Evolutionary conservation across 2,113 vertebrate species (phyloP).

Genomic region (Equus przewalskii): DNA sequence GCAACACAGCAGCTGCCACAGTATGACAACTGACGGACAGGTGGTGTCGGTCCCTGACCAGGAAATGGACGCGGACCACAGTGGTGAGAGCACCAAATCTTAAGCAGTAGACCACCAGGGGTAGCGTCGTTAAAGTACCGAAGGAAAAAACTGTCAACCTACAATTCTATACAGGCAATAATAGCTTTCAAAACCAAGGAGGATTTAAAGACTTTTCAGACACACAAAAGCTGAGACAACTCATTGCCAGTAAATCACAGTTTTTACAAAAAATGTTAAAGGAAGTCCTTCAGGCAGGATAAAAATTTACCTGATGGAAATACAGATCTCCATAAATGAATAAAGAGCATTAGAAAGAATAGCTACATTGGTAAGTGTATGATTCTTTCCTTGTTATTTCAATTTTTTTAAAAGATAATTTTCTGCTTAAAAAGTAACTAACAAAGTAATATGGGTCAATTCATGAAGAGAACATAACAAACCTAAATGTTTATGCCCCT

Average conservation of each 20-base stretch:
- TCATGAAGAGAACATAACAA: background rate
- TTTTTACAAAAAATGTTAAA: background rate
- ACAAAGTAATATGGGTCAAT: background rate
- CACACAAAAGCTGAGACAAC: background rate
- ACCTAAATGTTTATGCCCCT: background rate
- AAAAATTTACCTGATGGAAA: background rate
- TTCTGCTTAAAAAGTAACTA: background rate
- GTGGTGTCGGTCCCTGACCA: too few species aligned
- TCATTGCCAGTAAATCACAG: background rate
- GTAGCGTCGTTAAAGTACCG: background rate
- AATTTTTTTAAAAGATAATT: conserved; percentile 43
- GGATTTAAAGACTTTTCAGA: conserved; percentile 17
- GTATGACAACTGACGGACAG: too few species aligned
- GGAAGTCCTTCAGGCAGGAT: conserved; percentile 4
- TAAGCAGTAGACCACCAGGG: too few species aligned
- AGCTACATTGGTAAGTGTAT: background rate
- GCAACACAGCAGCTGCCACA: too few species aligned
- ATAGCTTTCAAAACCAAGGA: background rate
- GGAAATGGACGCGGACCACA: too few species aligned
- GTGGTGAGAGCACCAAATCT: too few species aligned
- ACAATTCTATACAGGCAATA: background rate
- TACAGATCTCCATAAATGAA: background rate
- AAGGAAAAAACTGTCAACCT: background rate
- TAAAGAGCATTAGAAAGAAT: background rate
- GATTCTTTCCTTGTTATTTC: background rate